These are phyloP conservation scores for Podarcis siculus DNA, from an alignment of 2,797 vertebrate genomes.

Conservation along the genomic window DNA sequence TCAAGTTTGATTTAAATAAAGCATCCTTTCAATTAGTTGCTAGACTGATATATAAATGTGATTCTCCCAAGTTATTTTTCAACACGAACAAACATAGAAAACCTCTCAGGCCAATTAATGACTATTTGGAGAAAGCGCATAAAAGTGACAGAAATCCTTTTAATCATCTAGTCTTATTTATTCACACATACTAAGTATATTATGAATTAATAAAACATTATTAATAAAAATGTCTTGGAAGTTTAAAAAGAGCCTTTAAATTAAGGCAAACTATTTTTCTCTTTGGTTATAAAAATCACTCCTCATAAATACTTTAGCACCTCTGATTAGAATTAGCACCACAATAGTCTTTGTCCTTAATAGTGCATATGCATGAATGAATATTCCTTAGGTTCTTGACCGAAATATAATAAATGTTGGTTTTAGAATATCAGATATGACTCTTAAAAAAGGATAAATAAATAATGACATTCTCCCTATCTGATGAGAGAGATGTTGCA, in stretches of 20 bases:
- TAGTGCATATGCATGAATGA: neutral
- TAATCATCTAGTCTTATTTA: neutral
- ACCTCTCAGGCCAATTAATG: neutral
- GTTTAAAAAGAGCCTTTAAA: neutral
- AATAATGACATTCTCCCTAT: too few species aligned
- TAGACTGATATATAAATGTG: too few species aligned
- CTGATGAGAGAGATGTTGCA: neutral
- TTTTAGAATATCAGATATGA: neutral
- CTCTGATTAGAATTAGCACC: neutral
- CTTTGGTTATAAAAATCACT: neutral
- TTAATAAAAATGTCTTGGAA: neutral
- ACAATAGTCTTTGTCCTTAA: neutral
- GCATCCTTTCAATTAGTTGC: too few species aligned
- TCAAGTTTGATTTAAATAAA: too few species aligned
- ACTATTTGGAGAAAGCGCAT: neutral
- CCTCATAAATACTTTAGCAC: neutral
- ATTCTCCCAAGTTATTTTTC: neutral
- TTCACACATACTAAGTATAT: neutral
- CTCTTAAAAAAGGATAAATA: too few species aligned
- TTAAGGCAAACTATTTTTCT: neutral
- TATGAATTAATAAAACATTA: neutral
- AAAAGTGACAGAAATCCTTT: neutral
- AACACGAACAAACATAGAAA: neutral
- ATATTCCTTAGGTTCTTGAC: neutral
- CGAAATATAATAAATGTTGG: neutral